Conservation (phyloP, 1,140 invertebrate genomes). For the Zaprionus taronus region DNA sequence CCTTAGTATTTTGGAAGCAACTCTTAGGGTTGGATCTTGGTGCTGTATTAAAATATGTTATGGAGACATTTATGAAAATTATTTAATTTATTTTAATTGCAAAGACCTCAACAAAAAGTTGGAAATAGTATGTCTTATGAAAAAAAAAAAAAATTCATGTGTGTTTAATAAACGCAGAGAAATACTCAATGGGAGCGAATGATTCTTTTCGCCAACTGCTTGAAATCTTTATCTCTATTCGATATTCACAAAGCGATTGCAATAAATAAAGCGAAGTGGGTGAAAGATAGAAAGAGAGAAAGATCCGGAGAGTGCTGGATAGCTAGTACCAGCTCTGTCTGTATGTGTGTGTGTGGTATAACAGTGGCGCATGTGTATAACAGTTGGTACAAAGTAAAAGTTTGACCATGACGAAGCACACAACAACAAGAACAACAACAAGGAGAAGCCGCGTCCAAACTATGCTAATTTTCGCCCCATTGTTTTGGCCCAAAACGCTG, state of each 20-base stretch:
- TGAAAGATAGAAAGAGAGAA: neutral
- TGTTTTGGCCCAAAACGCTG: constrained; percentile 30
- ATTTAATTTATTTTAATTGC: too few relatives aligned
- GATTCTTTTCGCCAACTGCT: neutral
- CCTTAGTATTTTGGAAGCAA: too few relatives aligned
- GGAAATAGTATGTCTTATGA: too few relatives aligned
- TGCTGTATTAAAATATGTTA: too few relatives aligned
- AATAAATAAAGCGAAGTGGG: neutral
- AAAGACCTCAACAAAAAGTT: too few relatives aligned
- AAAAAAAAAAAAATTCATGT: too few relatives aligned
- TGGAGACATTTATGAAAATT: too few relatives aligned
- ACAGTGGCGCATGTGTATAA: constrained; percentile 44
- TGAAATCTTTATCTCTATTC: neutral
- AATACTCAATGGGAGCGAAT: neutral
- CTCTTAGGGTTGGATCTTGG: too few relatives aligned
- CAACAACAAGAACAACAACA: neutral
- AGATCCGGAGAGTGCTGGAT: neutral
- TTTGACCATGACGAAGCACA: constrained; percentile 18
- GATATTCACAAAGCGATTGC: neutral
- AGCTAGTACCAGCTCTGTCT: neutral
- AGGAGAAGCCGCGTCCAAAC: constrained; percentile 14
- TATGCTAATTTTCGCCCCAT: constrained; percentile 60
- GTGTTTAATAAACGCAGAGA: neutral
- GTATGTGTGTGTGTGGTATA: constrained; percentile 15
- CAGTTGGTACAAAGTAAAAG: constrained; percentile 65